Evolutionary conservation across 2,113 vertebrate species (phyloP).

Genomic region (Misgurnus mizolepis): DNA sequence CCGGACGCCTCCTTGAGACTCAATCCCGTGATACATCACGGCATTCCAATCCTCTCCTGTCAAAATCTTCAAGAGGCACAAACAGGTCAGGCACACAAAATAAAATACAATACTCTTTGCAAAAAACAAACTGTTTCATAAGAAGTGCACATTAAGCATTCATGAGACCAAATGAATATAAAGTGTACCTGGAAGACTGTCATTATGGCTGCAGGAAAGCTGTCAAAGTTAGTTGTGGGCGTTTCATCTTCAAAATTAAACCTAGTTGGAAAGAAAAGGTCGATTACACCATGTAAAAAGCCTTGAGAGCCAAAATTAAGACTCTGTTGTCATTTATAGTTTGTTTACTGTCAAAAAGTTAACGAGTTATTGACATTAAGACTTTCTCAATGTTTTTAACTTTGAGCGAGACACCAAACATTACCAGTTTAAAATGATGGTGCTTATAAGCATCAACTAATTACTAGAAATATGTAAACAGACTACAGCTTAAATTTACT

Average conservation of each 20-base stretch:
- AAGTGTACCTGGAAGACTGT: conserved; percentile 93
- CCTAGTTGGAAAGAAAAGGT: conserved; percentile 66
- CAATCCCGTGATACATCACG: conserved; percentile 97
- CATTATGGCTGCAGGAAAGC: conserved; percentile 94
- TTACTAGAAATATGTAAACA: neutral
- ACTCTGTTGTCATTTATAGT: conserved; percentile 24
- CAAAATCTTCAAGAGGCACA: conserved; percentile 80
- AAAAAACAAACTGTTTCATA: neutral
- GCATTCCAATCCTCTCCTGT: conserved; percentile 98
- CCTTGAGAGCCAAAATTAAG: neutral
- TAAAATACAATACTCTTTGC: neutral
- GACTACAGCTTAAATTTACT: neutral
- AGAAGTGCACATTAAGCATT: conserved; percentile 1
- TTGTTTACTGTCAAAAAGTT: neutral
- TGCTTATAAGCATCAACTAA: neutral
- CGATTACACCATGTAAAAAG: neutral
- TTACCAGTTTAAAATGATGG: neutral
- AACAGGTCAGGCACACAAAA: conserved; percentile 31
- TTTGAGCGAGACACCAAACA: neutral
- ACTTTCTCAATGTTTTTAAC: neutral
- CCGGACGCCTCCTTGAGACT: conserved; percentile 91
- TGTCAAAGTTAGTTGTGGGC: conserved; percentile 94
- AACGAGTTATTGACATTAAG: neutral
- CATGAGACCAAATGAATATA: conserved; percentile 1
- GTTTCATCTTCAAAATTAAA: conserved; percentile 95